Conservation (phyloP, 2,888 invertebrate species). For the Cantharis lateralis region DNA sequence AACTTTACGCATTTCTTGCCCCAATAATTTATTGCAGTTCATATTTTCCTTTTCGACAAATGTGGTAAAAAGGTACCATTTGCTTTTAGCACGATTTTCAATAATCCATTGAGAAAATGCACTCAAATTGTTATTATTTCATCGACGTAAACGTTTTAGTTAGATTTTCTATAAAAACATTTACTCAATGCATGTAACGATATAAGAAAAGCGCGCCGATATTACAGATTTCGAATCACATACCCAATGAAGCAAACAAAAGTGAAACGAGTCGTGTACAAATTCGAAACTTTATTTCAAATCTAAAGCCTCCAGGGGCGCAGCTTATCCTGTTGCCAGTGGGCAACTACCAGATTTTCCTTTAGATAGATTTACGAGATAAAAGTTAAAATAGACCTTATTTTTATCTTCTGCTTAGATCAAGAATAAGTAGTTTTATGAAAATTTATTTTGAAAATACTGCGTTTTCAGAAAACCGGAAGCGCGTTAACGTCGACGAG, state of each 20-base stretch:
- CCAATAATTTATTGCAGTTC: too few relatives aligned
- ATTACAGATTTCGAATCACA: slow-evolving; percentile 31
- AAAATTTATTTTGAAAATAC: background rate
- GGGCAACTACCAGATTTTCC: slow-evolving; percentile 23
- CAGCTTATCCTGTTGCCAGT: slow-evolving; percentile 28
- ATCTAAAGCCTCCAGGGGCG: slow-evolving; percentile 28
- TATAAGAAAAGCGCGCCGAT: slow-evolving; percentile 28
- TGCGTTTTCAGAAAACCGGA: background rate
- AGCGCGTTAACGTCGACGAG: background rate
- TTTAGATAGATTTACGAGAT: slow-evolving; percentile 28
- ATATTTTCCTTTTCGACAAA: background rate
- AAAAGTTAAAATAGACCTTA: slow-evolving; percentile 26
- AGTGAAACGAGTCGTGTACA: slow-evolving; percentile 31
- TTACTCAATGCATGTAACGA: slow-evolving; percentile 26
- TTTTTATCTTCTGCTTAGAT: slow-evolving; percentile 16
- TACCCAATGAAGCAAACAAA: slow-evolving; percentile 25
- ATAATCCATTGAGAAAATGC: background rate
- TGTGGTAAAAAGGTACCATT: background rate
- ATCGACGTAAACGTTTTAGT: background rate
- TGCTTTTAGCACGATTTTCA: background rate
- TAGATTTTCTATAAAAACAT: slow-evolving; percentile 17
- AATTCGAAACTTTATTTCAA: slow-evolving; percentile 30
- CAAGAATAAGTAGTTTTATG: background rate
- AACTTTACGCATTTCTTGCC: too few relatives aligned
- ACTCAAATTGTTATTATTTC: background rate